phyloP scores from a whole-genome alignment of 2,797 vertebrate species.

The Sebastes paucispinis region DNA sequence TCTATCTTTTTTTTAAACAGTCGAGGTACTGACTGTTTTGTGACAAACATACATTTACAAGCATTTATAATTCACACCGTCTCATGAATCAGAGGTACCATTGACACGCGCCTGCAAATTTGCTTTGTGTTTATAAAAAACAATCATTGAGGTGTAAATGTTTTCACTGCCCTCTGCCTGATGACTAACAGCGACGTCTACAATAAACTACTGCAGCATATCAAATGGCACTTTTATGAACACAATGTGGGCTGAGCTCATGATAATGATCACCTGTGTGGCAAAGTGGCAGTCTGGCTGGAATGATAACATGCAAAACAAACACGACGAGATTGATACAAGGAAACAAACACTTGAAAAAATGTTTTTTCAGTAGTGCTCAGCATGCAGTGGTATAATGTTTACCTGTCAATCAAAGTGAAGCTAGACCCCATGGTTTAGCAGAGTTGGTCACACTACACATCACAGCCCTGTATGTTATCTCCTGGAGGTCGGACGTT shows the following conservation, averaged over 20 bases:
- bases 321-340: neutral
- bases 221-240: constrained; percentile 3
- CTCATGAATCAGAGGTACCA: neutral
- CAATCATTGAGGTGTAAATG: constrained; percentile 27
- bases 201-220: neutral
- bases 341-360: neutral
- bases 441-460: neutral
- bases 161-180: constrained; percentile 33
- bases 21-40: neutral
- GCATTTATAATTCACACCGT: neutral
- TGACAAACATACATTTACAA: neutral
- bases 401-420: neutral
- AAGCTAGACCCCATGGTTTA: neutral
- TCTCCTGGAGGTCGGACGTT: neutral
- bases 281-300: neutral
- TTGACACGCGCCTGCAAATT: neutral
- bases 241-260: neutral
- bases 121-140: constrained; percentile 24
- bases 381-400: neutral
- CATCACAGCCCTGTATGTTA: neutral
- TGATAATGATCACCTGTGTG: constrained; percentile 7
- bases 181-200: constrained; percentile 19
- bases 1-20: neutral
- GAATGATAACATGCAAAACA: neutral
- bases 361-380: neutral